Base-by-base conservation (phyloP, 2,113 vertebrate genomes). In the Myrmecobius fasciatus region DNA sequence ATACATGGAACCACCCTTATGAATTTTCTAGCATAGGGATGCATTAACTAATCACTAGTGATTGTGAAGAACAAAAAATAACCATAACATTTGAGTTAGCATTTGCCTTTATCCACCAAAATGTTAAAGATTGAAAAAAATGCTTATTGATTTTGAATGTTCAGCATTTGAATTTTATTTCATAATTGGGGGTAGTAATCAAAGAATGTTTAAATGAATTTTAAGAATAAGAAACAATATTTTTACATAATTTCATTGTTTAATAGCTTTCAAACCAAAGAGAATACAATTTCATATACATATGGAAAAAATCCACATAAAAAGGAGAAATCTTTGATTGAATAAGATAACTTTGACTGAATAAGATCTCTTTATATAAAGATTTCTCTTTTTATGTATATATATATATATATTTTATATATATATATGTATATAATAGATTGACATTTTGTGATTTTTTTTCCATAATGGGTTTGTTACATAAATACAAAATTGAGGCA, bases 211-310 rank as follows among this genome's bases (percentile, higher is more conserved):
- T 8, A 22, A 83, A 83, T n/a, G 17, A 83, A 83, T 5, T 36
- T 75, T 6, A 75, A 75, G 14, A n/a, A 75, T 75, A 75, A n/a
- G 17, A 2, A 75, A 75, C n/a, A 36, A 83, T 67, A 91, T 92
- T 53, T 83, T 9, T 43, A 53, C 25, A 12, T n/a, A 95, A 17
- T 91, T 96, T 53, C 90, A 83, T 17, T 83, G 67, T 43, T 43
- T 83, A 83, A 24, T 83, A 94, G 91, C 53, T 89, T 96, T 94
- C 51, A 96, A 48, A 56, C 51, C 26, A 49, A 93, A 92, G 20
- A 0, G 36, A 60, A 10, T 96, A 2, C 48, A 54, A 36, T 26
- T 94, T 95, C 51, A 92, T 47, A 46, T 26, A 43, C 43, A 43
- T n/a, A 43, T 83, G 36, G 67, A 83, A 83, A 36, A 43, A 83